These are phyloP conservation scores for Apostichopus californicus DNA, from an alignment of 35 echinoderm and acorn worm genomes.

Conservation along the genomic window DNA sequence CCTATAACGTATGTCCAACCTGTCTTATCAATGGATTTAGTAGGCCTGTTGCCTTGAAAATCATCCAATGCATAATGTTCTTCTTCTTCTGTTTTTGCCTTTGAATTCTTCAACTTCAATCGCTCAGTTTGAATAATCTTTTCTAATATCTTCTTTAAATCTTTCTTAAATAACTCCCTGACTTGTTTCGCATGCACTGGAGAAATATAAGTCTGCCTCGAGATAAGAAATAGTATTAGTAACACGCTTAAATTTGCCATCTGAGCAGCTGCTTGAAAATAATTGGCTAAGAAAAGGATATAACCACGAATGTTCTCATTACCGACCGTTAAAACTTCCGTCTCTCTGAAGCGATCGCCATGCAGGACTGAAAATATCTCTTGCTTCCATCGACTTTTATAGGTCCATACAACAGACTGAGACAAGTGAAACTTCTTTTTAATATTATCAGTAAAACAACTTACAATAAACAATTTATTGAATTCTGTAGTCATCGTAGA, in stretches of 20 bases:
- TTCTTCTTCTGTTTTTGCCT: background rate
- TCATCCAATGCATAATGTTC: background rate
- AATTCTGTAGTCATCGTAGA: background rate
- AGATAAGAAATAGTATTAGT: constrained; percentile 17
- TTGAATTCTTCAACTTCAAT: background rate
- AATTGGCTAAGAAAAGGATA: no score
- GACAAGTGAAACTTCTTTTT: no score
- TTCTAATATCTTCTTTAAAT: constrained; percentile 8
- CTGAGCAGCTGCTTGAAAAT: background rate
- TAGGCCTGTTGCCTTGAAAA: background rate
- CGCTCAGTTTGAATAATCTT: constrained; percentile 25
- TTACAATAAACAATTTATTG: background rate
- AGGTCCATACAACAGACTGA: no score
- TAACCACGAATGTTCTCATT: no score
- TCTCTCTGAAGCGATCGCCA: no score
- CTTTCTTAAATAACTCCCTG: constrained; percentile 19
- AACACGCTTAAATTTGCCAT: constrained; percentile 40
- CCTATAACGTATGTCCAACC: background rate
- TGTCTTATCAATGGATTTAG: background rate
- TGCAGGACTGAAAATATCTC: no score
- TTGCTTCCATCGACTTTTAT: no score
- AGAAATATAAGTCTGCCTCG: constrained; percentile 11
- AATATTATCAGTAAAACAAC: no score
- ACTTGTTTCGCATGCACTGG: constrained; percentile 21
- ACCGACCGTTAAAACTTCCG: no score